Conservation (phyloP, 2,113 vertebrate species). For the Podilymbus podiceps region DNA sequence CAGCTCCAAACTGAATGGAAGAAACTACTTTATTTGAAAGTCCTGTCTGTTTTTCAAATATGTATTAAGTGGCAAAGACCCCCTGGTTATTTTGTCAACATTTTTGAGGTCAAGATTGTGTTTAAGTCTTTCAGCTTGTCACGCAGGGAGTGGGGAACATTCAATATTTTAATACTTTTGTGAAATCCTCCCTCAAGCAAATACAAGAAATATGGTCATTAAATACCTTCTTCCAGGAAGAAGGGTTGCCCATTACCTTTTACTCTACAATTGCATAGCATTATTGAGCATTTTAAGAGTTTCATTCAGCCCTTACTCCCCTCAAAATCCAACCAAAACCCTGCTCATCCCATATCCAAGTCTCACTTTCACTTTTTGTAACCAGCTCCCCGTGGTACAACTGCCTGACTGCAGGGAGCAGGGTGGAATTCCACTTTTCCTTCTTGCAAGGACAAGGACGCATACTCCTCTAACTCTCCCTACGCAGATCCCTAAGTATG, state of each 20-base stretch:
- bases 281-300: background rate
- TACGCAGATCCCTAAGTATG: background rate
- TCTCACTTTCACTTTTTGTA: background rate
- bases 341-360: background rate
- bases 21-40: background rate
- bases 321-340: background rate
- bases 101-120: background rate
- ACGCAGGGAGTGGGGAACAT: accelerated
- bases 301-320: background rate
- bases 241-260: background rate
- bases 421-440: background rate
- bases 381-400: background rate
- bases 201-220: accelerated
- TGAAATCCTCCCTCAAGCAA: background rate
- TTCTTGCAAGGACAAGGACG: background rate
- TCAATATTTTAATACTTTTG: background rate
- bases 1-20: background rate
- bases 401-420: background rate
- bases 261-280: background rate
- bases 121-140: background rate
- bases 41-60: accelerated
- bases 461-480: background rate
- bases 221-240: background rate
- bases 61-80: background rate
- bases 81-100: background rate